Base-by-base conservation (phyloP, 1,140 invertebrate genomes). In the Tetraneura akinire region DNA sequence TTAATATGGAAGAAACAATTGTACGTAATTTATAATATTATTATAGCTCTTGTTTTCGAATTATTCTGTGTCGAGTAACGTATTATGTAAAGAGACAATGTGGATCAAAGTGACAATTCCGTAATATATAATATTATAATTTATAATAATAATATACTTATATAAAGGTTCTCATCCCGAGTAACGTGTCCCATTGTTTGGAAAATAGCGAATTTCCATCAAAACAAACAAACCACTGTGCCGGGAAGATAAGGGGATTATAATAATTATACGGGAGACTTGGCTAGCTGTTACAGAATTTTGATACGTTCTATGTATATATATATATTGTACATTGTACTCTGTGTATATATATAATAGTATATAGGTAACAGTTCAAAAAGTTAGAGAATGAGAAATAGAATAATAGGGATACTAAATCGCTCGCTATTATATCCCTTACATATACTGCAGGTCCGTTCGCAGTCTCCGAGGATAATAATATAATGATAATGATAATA, bases 41-140 rank as follows among this genome's bases (percentile, higher is more conserved):
- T n/a, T n/a, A n/a, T n/a, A n/a, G n/a, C 10, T 14, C 21, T n/a
- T 57, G 26, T 23, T 57, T 57, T 8, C 57, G 23, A 26, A 32
- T 62, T 62, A n/a, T 62, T 26, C 60, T 9, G 26, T 32, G 60
- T 32, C 60, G 26, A 62, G 11, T 26, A 32, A 29, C n/a, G n/a
- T n/a, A n/a, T n/a, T n/a, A n/a, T 62, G 29, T n/a, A 16, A 29
- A 62, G 32, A 32, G 60, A 14, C 29, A 9, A 18, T 23, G 26
- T 26, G 42, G 66, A 68, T 47, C 66, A 68, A 68, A 68, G 21
- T 23, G 66, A 68, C 66, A 37, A 68, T 68, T n/a, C n/a, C 66
- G 45, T 47, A 47, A 37, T 62, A 62, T 26, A 62, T 18, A 29
- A 62, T 32, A 32, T 18, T 1, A 8, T 29, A 26, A n/a, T n/a